Evolutionary conservation across 2,888 invertebrate genomes (phyloP).

Genomic region (Leptinotarsa tumamoca): DNA sequence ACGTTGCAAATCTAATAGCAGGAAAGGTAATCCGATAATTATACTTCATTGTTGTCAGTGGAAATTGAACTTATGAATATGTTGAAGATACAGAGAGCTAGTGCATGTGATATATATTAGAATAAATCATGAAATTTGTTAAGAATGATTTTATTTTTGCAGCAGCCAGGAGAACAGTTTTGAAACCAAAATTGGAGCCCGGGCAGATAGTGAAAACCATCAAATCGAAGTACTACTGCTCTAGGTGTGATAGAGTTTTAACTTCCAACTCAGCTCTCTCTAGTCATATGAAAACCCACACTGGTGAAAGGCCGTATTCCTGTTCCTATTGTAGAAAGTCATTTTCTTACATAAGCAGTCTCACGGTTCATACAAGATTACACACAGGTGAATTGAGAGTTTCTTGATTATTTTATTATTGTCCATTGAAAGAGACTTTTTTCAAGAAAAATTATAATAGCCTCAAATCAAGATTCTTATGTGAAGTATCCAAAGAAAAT

Average conservation of each 20-base stretch:
- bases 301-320: conserved; percentile 44
- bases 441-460: too few relatives aligned
- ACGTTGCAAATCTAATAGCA: background rate
- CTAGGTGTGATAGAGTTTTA: conserved; percentile 40
- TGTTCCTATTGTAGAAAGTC: conserved; percentile 42
- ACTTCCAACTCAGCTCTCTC: conserved; percentile 39
- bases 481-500: too few relatives aligned
- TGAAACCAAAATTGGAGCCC: conserved; percentile 16
- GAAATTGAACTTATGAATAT: too few relatives aligned
- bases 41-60: too few relatives aligned
- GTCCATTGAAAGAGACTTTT: too few relatives aligned
- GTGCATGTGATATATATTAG: background rate
- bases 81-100: too few relatives aligned
- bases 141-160: background rate
- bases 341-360: conserved; percentile 39
- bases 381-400: conserved; percentile 41
- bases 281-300: conserved; percentile 46
- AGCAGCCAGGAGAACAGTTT: conserved; percentile 26
- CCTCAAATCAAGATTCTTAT: too few relatives aligned
- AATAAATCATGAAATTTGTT: background rate
- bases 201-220: conserved; percentile 18
- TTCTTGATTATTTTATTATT: too few relatives aligned
- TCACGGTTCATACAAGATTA: conserved; percentile 41
- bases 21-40: background rate
- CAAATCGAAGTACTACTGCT: conserved; percentile 33